Conservation (phyloP, 2,113 vertebrate genomes). For the Sclerurus mexicanus region DNA sequence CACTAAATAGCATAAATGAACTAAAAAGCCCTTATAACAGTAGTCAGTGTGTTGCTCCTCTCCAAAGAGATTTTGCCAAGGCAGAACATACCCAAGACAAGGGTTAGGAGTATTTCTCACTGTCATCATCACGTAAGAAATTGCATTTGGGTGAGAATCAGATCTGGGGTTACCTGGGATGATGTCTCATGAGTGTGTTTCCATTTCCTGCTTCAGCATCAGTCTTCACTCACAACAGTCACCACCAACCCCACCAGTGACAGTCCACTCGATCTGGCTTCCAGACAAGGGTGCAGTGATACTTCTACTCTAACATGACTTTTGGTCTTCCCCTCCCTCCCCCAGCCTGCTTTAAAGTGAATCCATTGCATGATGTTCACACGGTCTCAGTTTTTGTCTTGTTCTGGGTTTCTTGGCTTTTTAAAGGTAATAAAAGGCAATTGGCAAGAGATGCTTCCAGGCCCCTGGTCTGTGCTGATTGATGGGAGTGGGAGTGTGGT, state of each 20-base stretch:
- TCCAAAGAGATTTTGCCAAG: neutral
- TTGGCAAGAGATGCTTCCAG: conserved; percentile 57
- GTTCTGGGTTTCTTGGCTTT: conserved; percentile 61
- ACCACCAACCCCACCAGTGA: neutral
- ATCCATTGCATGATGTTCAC: conserved; percentile 59
- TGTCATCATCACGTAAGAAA: neutral
- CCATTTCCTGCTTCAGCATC: conserved; percentile 38
- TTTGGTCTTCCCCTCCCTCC: neutral
- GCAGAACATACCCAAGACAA: neutral
- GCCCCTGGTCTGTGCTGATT: conserved; percentile 58
- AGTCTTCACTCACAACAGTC: neutral
- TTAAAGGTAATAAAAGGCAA: conserved; percentile 62
- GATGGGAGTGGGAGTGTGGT: conserved; percentile 20
- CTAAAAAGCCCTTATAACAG: neutral
- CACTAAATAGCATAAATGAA: neutral
- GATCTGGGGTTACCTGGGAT: neutral
- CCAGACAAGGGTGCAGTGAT: neutral
- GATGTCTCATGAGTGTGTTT: neutral
- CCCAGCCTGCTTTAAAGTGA: conserved; percentile 26
- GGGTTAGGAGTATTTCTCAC: neutral
- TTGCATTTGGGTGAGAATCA: neutral
- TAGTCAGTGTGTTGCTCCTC: neutral
- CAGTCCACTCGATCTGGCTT: neutral
- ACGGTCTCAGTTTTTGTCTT: conserved; percentile 51
- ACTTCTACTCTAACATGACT: neutral